A percentile compares a stretch with the other conserved stretches of the same genome.
Evolutionary conservation across 1,140 invertebrate species (phyloP).

Genomic region (Hestina assimilis): DNA sequence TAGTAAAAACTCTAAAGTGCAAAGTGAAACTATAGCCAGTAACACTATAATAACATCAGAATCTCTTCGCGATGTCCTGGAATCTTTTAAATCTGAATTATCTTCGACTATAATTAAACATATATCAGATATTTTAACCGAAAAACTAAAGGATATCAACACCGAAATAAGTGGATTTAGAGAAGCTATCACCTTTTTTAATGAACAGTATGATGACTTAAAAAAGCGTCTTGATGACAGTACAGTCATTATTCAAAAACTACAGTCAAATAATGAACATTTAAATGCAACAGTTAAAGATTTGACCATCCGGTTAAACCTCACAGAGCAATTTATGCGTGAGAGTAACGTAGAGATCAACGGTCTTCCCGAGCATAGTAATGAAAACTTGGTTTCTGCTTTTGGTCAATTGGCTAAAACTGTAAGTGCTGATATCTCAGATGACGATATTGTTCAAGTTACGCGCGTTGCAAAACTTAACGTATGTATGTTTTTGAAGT

Average conservation of each 20-base stretch:
- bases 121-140: constrained; percentile 4
- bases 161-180: constrained; percentile 11
- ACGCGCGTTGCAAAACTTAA: too few relatives aligned
- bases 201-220: constrained; percentile 15
- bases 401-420: not conserved
- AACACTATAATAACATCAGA: not conserved
- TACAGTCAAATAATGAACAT: constrained; percentile 12
- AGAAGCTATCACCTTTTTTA: constrained; percentile 22
- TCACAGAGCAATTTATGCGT: constrained; percentile 20
- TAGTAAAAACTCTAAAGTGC: not conserved
- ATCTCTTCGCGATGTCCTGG: not conserved
- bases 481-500: too few relatives aligned
- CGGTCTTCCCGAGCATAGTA: constrained; percentile 21
- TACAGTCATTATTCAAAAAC: not conserved
- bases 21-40: not conserved
- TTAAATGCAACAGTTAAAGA: constrained; percentile 11
- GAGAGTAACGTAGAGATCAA: constrained; percentile 25
- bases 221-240: constrained; percentile 11
- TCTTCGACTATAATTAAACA: not conserved
- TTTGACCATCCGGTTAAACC: constrained; percentile 8
- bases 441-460: too few relatives aligned
- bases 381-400: constrained; percentile 14
- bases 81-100: not conserved
- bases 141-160: constrained; percentile 11
- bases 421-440: not conserved